These are phyloP conservation scores for Acanthopagrus latus DNA, from an alignment of 2,797 vertebrate genomes.

Conservation along the genomic window DNA sequence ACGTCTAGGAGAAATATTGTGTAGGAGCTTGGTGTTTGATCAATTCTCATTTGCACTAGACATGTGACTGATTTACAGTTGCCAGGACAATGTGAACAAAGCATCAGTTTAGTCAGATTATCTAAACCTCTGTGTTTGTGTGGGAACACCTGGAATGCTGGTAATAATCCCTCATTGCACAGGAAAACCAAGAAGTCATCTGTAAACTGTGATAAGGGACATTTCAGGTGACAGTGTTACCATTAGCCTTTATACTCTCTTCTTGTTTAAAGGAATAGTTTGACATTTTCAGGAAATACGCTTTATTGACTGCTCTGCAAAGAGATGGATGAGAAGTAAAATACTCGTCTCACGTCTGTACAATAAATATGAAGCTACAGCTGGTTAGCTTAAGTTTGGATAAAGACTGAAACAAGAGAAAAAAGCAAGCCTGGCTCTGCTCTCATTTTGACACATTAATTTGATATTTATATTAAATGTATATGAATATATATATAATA, in stretches of 20 bases:
- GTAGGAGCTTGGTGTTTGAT: no score
- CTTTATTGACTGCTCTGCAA: neutral
- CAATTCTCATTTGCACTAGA: no score
- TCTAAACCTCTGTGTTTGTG: neutral
- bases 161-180: neutral
- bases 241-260: neutral
- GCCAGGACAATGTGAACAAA: slow-evolving; percentile 10
- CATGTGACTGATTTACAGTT: no score
- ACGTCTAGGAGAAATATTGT: no score
- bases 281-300: neutral
- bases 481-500: no score
- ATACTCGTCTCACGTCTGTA: neutral
- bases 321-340: slow-evolving; percentile 5
- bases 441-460: neutral
- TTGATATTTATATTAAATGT: no score
- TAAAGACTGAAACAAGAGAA: neutral
- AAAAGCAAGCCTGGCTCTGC: neutral
- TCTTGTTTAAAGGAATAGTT: slow-evolving; percentile 5
- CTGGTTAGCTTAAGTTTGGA: neutral
- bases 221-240: neutral
- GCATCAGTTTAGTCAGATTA: neutral
- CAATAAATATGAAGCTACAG: neutral
- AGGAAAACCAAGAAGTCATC: neutral
- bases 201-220: neutral
- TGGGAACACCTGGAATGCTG: neutral